These are phyloP conservation scores for Eilema sororculum DNA, from an alignment of 2,888 invertebrate species.

Conservation along the genomic window DNA sequence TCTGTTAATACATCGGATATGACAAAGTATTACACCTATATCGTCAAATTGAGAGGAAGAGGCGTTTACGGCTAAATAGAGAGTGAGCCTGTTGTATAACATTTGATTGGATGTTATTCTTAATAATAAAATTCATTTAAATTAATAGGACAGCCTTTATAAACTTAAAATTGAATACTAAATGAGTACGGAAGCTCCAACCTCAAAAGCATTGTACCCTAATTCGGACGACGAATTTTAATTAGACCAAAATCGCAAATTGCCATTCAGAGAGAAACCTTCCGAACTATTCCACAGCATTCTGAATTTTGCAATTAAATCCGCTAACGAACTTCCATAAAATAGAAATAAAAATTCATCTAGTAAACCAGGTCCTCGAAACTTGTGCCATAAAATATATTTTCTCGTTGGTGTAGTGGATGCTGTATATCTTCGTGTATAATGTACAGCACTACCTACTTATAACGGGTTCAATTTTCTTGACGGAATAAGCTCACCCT, in stretches of 20 bases:
- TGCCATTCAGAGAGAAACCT: conserved; percentile 51
- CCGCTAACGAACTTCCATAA: conserved; percentile 51
- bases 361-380: conserved; percentile 15
- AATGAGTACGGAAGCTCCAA: background rate
- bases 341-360: conserved; percentile 46
- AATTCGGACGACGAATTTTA: conserved; percentile 54
- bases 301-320: conserved; percentile 55
- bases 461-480: background rate
- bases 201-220: conserved; percentile 47
- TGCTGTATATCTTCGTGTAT: background rate
- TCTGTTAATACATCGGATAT: too few relatives aligned
- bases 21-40: too few relatives aligned
- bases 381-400: background rate
- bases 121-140: conserved; percentile 14
- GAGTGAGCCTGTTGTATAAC: too few relatives aligned
- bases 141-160: conserved; percentile 19
- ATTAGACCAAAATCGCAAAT: conserved; percentile 58
- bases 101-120: background rate
- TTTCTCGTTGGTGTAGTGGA: background rate
- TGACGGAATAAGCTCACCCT: background rate
- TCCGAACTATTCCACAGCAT: conserved; percentile 42
- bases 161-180: conserved; percentile 24
- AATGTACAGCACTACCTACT: too few relatives aligned
- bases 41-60: too few relatives aligned
- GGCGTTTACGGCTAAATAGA: too few relatives aligned